Percentiles rank a stretch among this genome's conserved stretches.
Conservation (phyloP, 2,113 vertebrate species). For the Rhinolophus sinicus region DNA sequence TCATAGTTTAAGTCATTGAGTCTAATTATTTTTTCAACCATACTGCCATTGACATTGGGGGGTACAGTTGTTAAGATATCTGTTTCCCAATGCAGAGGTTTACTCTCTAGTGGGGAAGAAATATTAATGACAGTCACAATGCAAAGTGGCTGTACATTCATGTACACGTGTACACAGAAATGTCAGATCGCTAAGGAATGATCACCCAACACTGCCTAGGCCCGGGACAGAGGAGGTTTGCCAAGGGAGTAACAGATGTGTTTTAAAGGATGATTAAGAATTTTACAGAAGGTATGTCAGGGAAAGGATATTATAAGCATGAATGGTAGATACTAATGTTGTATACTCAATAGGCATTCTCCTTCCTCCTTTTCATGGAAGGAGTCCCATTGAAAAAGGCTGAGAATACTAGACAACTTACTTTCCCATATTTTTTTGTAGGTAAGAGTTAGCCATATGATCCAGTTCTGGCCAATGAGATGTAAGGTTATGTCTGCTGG, state of each 20-base stretch:
- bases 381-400: neutral
- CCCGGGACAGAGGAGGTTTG: neutral
- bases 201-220: neutral
- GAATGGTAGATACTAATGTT: neutral
- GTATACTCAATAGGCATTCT: neutral
- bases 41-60: neutral
- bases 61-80: neutral
- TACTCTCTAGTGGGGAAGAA: neutral
- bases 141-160: neutral
- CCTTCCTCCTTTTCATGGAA: neutral
- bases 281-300: slow-evolving; percentile 17
- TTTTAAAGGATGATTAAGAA: neutral
- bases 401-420: neutral
- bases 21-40: neutral
- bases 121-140: neutral
- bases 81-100: slow-evolving; percentile 1
- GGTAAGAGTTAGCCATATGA: neutral
- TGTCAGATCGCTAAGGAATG: neutral
- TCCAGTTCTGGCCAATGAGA: neutral
- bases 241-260: neutral
- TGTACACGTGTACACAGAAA: neutral
- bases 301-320: neutral
- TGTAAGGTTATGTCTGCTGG: neutral
- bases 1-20: neutral
- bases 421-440: neutral